Evolutionary conservation across 2,113 vertebrate genomes (phyloP).

Genomic region (Trochalopteron elliotii): DNA sequence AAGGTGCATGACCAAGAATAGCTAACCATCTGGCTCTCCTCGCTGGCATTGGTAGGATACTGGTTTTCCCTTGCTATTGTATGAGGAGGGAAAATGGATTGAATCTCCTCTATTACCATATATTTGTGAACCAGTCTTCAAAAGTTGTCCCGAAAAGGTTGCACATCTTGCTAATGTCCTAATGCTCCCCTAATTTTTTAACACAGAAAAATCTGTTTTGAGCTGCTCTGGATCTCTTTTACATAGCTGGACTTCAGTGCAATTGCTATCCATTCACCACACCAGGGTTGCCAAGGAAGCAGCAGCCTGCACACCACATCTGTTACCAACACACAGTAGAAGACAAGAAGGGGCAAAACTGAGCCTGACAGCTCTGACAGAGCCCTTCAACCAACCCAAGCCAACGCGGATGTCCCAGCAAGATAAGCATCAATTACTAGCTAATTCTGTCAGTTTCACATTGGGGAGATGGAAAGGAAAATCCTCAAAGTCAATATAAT

Average conservation of each 20-base stretch:
- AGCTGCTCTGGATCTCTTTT: neutral
- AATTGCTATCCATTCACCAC: neutral
- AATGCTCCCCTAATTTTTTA: neutral
- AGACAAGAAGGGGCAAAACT: neutral
- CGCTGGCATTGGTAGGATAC: neutral
- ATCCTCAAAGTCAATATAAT: neutral
- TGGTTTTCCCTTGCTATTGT: neutral
- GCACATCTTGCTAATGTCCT: neutral
- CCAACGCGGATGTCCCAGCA: neutral
- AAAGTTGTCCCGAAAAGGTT: neutral
- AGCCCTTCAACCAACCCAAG: slow-evolving; percentile 34
- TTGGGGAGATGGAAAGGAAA: neutral
- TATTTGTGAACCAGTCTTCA: neutral
- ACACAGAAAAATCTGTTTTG: neutral
- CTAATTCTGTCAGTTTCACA: slow-evolving; percentile 45
- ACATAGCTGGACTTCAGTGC: neutral
- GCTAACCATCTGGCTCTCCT: neutral
- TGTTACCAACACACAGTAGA: neutral
- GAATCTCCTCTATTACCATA: neutral
- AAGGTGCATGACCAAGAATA: neutral
- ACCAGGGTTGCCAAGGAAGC: neutral
- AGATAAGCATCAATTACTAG: slow-evolving; percentile 41
- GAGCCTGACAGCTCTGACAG: neutral
- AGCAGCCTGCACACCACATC: neutral
- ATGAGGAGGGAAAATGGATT: neutral